Conservation (phyloP, 1,140 invertebrate species). For the Conopomorpha cramerella region DNA sequence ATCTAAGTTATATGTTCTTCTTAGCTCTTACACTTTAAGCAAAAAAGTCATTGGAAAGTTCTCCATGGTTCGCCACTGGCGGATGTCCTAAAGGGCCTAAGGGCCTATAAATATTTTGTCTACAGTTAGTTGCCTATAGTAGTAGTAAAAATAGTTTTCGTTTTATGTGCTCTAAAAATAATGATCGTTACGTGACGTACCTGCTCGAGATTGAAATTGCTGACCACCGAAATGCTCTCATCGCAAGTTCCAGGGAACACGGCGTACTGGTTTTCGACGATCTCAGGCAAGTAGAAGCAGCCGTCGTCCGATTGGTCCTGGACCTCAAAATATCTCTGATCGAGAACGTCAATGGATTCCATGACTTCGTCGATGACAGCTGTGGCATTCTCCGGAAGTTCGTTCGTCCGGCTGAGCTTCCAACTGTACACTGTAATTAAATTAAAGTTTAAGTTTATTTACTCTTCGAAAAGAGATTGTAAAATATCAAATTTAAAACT, state of each 20-base stretch:
- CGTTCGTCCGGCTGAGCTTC: conserved; percentile 27
- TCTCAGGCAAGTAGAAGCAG: conserved; percentile 30
- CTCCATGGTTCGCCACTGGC: no score
- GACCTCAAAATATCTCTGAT: conserved; percentile 21
- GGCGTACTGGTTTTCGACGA: conserved; percentile 9
- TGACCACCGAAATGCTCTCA: conserved; percentile 17
- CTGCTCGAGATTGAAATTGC: conserved; percentile 12
- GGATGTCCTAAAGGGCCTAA: no score
- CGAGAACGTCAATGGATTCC: conserved; percentile 19
- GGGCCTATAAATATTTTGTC: no score
- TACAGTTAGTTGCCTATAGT: no score
- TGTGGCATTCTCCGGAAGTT: conserved; percentile 11
- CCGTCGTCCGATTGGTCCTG: conserved; percentile 19
- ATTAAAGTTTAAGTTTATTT: conserved; percentile 6
- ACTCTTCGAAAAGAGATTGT: no score
- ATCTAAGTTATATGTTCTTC: no score
- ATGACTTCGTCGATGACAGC: conserved; percentile 19
- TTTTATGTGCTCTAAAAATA: no score
- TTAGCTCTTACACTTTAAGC: no score
- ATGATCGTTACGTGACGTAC: no score
- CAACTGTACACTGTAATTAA: conserved; percentile 24
- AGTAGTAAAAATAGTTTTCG: no score
- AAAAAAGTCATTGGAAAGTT: no score
- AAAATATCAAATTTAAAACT: no score
- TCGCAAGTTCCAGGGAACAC: conserved; percentile 29